Evolutionary conservation across 2,113 vertebrate species (phyloP).

Genomic region (Harpagus bidentatus): DNA sequence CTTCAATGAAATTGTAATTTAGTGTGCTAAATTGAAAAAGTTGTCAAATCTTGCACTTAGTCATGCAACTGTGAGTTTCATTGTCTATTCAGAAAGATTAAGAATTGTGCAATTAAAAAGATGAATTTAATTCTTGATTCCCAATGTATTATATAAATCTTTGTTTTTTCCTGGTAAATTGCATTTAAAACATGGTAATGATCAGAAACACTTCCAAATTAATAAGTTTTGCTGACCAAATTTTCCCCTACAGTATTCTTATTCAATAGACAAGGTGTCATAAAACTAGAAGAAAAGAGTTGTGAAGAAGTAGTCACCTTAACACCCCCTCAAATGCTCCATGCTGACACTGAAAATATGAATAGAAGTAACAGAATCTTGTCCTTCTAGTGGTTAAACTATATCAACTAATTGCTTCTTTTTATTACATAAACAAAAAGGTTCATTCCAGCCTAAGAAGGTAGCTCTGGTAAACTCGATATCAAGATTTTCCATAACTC

Average conservation of each 20-base stretch:
- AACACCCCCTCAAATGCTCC: neutral
- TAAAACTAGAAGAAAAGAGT: neutral
- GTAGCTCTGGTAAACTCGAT: neutral
- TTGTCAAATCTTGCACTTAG: conserved; percentile 56
- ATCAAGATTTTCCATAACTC: neutral
- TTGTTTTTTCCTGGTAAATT: neutral
- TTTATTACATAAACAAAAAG: neutral
- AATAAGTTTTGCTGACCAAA: neutral
- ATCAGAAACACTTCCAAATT: conserved; percentile 19
- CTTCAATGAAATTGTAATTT: conserved; percentile 55
- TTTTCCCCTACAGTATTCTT: neutral
- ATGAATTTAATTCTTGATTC: conserved; percentile 59
- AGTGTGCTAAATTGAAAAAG: conserved; percentile 53
- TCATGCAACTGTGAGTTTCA: conserved; percentile 55
- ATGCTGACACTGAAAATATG: neutral
- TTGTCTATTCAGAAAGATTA: conserved; percentile 59
- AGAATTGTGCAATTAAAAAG: conserved; percentile 52
- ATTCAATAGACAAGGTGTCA: neutral
- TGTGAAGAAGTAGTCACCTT: neutral
- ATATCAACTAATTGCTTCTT: neutral
- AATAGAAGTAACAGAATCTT: neutral
- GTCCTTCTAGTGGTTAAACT: neutral
- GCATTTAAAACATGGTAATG: neutral
- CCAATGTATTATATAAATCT: conserved; percentile 4
- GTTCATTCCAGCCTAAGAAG: neutral